Percentiles rank a stretch among this genome's conserved stretches.
Evolutionary conservation across 2,888 invertebrate genomes (phyloP).

Genomic region (Sinohyriopsis cumingii): DNA sequence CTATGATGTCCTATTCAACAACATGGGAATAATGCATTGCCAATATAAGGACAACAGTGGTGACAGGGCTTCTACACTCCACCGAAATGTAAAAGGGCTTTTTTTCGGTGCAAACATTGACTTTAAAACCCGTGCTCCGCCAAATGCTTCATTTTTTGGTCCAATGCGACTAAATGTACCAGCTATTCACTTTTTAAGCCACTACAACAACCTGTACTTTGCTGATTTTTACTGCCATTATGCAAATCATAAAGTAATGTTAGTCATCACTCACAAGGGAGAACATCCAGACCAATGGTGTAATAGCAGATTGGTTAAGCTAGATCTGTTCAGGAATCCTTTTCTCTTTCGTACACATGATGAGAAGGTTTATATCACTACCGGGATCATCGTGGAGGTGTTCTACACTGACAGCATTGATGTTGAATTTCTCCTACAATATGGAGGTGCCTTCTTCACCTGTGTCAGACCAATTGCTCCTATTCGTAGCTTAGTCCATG

Average conservation of each 20-base stretch:
- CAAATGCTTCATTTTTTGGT: slow-evolving; percentile 32
- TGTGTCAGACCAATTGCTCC: not conserved
- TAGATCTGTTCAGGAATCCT: slow-evolving; percentile 21
- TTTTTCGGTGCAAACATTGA: slow-evolving; percentile 62
- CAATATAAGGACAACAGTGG: slow-evolving; percentile 61
- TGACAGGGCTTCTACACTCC: slow-evolving; percentile 50
- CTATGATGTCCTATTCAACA: slow-evolving; percentile 7
- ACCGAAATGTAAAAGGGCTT: slow-evolving; percentile 19
- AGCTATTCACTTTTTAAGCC: slow-evolving; percentile 14
- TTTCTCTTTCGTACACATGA: slow-evolving; percentile 13
- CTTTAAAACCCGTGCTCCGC: slow-evolving; percentile 43
- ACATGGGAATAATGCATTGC: slow-evolving; percentile 49
- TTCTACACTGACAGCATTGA: slow-evolving; percentile 33
- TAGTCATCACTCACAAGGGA: slow-evolving; percentile 45
- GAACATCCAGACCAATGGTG: slow-evolving; percentile 22
- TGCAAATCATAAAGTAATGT: slow-evolving; percentile 62
- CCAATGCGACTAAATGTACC: slow-evolving; percentile 22
- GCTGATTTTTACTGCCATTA: slow-evolving; percentile 70
- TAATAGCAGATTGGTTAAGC: slow-evolving; percentile 10
- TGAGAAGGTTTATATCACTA: slow-evolving; percentile 9
- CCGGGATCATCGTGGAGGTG: slow-evolving; percentile 25
- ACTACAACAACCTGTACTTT: slow-evolving; percentile 56
- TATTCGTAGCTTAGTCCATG: slow-evolving; percentile 7
- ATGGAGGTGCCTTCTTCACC: slow-evolving; percentile 11
- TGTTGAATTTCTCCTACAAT: slow-evolving; percentile 1